Conservation (phyloP, 2,888 invertebrate species). For the Oxyteleia sp. region DNA sequence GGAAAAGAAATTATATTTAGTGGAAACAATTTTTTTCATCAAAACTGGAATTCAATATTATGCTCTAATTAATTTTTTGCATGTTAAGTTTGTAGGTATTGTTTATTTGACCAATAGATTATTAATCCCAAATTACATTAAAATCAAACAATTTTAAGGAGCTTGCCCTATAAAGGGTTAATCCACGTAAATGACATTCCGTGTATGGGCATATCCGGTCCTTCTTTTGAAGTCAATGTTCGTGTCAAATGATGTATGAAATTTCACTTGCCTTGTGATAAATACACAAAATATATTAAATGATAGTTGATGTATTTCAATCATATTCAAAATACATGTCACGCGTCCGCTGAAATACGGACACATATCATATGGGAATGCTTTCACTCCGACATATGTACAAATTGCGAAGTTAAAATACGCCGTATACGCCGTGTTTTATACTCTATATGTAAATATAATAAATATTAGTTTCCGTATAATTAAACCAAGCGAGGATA, state of each 20-base stretch:
- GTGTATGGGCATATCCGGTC: no score
- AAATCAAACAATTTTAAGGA: no score
- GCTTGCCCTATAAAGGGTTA: no score
- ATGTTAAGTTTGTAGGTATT: no score
- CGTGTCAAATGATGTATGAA: constrained; percentile 14
- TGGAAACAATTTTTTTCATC: no score
- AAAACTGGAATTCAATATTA: no score
- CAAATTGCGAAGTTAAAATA: constrained; percentile 34
- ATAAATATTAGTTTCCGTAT: constrained; percentile 10
- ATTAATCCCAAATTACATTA: no score
- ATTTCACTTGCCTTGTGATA: constrained; percentile 1
- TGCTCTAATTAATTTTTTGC: no score
- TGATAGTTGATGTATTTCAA: constrained; percentile 17
- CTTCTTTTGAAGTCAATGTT: no score
- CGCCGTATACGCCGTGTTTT: constrained; percentile 1
- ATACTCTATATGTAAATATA: constrained; percentile 18
- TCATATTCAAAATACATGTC: constrained; percentile 19
- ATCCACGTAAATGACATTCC: no score
- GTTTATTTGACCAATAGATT: no score
- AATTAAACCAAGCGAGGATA: constrained; percentile 6
- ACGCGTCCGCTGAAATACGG: constrained; percentile 14
- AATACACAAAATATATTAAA: constrained; percentile 15
- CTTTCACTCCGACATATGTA: constrained; percentile 27
- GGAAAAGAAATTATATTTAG: no score
- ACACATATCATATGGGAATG: constrained; percentile 18